phyloP scores from a whole-genome alignment of 2,888 invertebrate genomes.

The Coenonympha glycerion region DNA sequence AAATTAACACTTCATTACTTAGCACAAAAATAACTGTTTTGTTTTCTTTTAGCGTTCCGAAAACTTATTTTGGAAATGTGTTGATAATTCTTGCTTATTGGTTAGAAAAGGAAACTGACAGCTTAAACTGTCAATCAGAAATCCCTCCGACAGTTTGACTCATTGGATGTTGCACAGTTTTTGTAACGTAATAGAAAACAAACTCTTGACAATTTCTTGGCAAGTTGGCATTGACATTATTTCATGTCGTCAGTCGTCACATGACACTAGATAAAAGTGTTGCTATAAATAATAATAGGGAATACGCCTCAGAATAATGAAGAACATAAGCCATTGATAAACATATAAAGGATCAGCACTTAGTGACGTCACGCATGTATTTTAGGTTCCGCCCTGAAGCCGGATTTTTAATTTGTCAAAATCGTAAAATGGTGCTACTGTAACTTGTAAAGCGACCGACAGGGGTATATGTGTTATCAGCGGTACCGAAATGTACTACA shows the following conservation, averaged over 20 bases:
- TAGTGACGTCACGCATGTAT: too few relatives aligned
- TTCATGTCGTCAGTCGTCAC: conserved; percentile 27
- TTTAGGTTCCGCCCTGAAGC: too few relatives aligned
- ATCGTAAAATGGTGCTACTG: too few relatives aligned
- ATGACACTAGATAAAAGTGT: conserved; percentile 21
- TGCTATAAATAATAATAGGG: conserved; percentile 5
- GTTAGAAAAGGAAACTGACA: conserved; percentile 1
- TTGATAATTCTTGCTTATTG: conserved; percentile 11
- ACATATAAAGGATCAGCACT: too few relatives aligned
- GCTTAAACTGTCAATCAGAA: conserved; percentile 12
- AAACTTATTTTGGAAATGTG: background rate
- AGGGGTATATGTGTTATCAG: too few relatives aligned
- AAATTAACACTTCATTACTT: conserved; percentile 14
- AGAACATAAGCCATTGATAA: too few relatives aligned
- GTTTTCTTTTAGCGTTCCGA: conserved; percentile 1
- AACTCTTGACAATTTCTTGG: conserved; percentile 21
- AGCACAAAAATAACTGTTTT: conserved; percentile 14
- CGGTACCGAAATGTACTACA: too few relatives aligned
- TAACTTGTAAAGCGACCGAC: too few relatives aligned
- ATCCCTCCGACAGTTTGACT: too few relatives aligned
- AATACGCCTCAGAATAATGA: too few relatives aligned
- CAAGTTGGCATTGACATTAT: conserved; percentile 23
- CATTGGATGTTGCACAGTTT: too few relatives aligned
- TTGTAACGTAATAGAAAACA: conserved; percentile 11
- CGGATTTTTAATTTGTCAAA: too few relatives aligned